These are phyloP conservation scores for Dynastes maya DNA, from an alignment of 2,888 invertebrate species.

Conservation along the genomic window DNA sequence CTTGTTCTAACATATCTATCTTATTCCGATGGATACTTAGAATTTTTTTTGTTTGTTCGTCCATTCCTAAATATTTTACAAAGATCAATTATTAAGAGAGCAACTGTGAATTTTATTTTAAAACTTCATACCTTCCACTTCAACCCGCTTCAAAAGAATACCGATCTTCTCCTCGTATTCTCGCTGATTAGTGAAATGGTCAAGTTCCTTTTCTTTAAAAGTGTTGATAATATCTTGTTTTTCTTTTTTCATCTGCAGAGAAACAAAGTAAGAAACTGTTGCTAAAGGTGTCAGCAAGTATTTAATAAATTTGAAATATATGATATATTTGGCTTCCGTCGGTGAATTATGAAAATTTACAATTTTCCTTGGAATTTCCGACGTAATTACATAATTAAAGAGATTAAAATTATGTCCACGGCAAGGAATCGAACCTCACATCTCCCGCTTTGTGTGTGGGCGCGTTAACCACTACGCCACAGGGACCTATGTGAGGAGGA, in stretches of 20 bases:
- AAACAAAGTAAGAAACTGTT: neutral
- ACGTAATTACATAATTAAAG: no score
- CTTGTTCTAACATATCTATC: conserved; percentile 32
- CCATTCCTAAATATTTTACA: conserved; percentile 33
- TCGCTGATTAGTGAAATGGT: conserved; percentile 60
- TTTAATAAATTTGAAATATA: no score
- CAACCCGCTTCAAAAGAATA: conserved; percentile 60
- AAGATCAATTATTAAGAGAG: neutral
- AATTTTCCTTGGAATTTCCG: no score
- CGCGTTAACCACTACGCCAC: no score
- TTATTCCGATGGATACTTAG: conserved; percentile 19
- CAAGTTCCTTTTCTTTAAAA: conserved; percentile 59
- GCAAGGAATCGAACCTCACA: no score
- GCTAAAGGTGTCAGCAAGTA: no score
- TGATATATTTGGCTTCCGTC: no score
- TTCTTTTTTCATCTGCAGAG: conserved; percentile 52
- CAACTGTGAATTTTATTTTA: conserved; percentile 15
- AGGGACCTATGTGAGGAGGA: no score
- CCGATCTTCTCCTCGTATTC: conserved; percentile 67
- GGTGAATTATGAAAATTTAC: no score
- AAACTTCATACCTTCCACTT: conserved; percentile 58
- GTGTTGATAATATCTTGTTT: conserved; percentile 55
- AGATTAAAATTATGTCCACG: no score
- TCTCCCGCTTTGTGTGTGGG: no score
- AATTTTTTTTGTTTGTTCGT: conserved; percentile 37